phyloP scores from a whole-genome alignment of 1,140 invertebrate genomes.

The Amyelois transitella region DNA sequence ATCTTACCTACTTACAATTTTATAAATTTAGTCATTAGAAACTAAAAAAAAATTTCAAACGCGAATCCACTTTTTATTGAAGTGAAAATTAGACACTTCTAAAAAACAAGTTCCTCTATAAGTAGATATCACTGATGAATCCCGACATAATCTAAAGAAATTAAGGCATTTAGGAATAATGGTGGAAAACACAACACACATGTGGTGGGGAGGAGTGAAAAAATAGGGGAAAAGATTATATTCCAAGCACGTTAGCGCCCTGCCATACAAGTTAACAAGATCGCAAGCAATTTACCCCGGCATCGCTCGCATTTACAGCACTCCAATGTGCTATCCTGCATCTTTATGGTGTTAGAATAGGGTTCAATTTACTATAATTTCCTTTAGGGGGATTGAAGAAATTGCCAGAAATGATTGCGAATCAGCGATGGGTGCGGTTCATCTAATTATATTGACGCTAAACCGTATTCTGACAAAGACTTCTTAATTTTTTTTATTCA shows the following conservation, averaged over 20 bases:
- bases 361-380: not conserved
- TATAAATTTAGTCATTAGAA: too few relatives aligned
- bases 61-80: too few relatives aligned
- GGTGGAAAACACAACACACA: too few relatives aligned
- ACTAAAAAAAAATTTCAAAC: too few relatives aligned
- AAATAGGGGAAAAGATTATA: not conserved
- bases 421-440: conserved; percentile 21
- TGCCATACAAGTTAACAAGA: conserved; percentile 29
- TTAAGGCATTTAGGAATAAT: too few relatives aligned
- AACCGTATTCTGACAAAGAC: conserved; percentile 9
- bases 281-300: conserved; percentile 38
- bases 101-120: too few relatives aligned
- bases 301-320: not conserved
- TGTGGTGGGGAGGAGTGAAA: too few relatives aligned
- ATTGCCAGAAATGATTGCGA: not conserved
- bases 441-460: conserved; percentile 34
- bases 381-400: not conserved
- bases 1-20: too few relatives aligned
- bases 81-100: too few relatives aligned
- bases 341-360: not conserved
- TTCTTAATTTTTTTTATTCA: too few relatives aligned
- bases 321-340: not conserved
- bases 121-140: too few relatives aligned
- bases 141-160: too few relatives aligned
- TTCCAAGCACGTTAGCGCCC: not conserved